A percentile compares a stretch with the other conserved stretches of the same genome.
Evolutionary conservation across 2,113 vertebrate genomes (phyloP).

Genomic region (Antechinus stuartii): DNA sequence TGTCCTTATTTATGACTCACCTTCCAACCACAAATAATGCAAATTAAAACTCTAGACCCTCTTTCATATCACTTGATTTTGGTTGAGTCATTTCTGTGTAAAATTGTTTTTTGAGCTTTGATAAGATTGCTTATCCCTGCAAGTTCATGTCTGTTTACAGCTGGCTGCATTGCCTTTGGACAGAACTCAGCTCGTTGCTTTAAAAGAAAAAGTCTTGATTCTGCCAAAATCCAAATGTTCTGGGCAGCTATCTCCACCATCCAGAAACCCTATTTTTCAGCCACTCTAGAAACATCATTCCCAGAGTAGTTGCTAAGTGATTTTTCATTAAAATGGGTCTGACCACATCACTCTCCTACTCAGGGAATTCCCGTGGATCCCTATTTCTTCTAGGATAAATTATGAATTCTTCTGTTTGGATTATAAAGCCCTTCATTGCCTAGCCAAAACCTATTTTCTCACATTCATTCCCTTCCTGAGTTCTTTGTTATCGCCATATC

Average conservation of each 20-base stretch:
- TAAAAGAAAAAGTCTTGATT: background rate
- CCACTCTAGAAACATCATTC: background rate
- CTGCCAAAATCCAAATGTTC: background rate
- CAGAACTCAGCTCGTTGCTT: background rate
- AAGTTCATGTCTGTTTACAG: background rate
- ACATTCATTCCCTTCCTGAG: background rate
- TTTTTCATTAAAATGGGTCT: background rate
- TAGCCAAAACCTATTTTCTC: background rate
- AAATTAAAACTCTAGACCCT: background rate
- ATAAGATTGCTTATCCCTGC: background rate
- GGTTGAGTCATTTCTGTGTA: background rate
- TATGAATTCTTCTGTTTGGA: background rate
- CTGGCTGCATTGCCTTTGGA: background rate
- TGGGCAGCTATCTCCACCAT: background rate
- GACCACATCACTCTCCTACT: background rate
- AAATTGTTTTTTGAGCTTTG: background rate
- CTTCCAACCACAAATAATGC: background rate
- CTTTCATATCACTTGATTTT: background rate
- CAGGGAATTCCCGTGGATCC: background rate
- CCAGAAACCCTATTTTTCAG: background rate
- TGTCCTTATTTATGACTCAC: constrained; percentile 41
- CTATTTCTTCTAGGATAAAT: background rate
- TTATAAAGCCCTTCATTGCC: background rate
- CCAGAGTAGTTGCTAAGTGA: background rate
- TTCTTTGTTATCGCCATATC: background rate